Percentiles rank a stretch among this genome's conserved stretches.
phyloP scores from a whole-genome alignment of 2,888 invertebrate species.

The Lamellibrachia columna region DNA sequence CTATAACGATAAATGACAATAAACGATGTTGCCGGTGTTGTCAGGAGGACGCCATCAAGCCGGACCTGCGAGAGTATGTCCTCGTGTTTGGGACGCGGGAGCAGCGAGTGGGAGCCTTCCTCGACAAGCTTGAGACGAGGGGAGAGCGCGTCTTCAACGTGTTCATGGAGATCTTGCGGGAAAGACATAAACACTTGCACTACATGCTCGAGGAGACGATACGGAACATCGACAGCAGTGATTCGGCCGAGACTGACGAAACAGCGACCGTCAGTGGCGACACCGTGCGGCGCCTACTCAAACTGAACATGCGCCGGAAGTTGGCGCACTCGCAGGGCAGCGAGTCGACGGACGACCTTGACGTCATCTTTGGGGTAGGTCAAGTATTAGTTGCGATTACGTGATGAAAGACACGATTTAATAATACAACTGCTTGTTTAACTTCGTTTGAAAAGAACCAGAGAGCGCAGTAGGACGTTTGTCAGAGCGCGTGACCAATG shows the following conservation, averaged over 20 bases:
- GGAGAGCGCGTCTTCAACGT: slow-evolving; percentile 36
- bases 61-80: slow-evolving; percentile 32
- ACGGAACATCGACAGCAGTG: slow-evolving; percentile 30
- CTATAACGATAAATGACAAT: not conserved
- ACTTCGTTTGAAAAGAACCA: too few species aligned
- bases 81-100: slow-evolving; percentile 32
- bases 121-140: slow-evolving; percentile 41
- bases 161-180: slow-evolving; percentile 41
- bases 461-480: too few species aligned
- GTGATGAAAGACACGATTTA: not conserved
- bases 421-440: not conserved
- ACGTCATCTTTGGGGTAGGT: slow-evolving; percentile 23
- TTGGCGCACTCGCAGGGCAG: slow-evolving; percentile 26
- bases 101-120: slow-evolving; percentile 37
- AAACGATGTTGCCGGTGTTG: not conserved
- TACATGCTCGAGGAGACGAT: slow-evolving; percentile 41
- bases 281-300: slow-evolving; percentile 34
- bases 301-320: slow-evolving; percentile 24
- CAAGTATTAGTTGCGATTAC: not conserved
- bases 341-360: slow-evolving; percentile 36
- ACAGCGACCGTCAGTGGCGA: slow-evolving; percentile 38
- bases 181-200: slow-evolving; percentile 40
- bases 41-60: slow-evolving; percentile 37
- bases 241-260: slow-evolving; percentile 34
- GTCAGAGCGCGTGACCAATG: too few species aligned